Percentiles rank a stretch among this genome's conserved stretches.
Evolutionary conservation across 2,888 invertebrate species (phyloP).

Genomic region (Ectemnius cavifrons): DNA sequence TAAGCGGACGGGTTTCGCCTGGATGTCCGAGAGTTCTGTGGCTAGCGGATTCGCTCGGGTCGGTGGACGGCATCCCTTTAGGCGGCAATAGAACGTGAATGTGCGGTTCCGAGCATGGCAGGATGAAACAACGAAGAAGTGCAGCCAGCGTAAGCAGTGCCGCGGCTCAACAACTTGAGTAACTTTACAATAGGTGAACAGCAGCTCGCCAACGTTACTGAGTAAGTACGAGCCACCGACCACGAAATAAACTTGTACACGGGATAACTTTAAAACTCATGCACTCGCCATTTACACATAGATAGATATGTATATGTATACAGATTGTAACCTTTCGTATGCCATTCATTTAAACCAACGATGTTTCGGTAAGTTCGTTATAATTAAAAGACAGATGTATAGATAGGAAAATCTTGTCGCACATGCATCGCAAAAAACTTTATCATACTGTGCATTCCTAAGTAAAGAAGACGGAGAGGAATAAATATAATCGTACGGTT

Average conservation of each 20-base stretch:
- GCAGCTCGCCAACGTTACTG: conserved; percentile 28
- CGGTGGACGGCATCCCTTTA: conserved; percentile 23
- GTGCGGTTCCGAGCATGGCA: conserved; percentile 37
- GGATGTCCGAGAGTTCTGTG: conserved; percentile 7
- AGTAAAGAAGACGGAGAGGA: no score
- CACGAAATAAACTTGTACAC: conserved; percentile 67
- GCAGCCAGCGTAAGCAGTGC: conserved; percentile 11
- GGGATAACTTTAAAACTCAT: conserved; percentile 72
- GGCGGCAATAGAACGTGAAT: conserved; percentile 39
- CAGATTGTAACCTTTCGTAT: conserved; percentile 35
- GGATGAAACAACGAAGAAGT: conserved; percentile 5
- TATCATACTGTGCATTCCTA: no score
- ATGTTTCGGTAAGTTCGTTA: no score
- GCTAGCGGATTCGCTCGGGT: background rate
- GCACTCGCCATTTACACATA: conserved; percentile 49
- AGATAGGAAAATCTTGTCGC: no score
- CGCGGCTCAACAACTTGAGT: conserved; percentile 58
- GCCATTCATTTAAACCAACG: no score
- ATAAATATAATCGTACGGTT: no score
- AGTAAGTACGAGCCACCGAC: conserved; percentile 12
- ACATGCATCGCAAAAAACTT: no score
- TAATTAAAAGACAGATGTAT: no score
- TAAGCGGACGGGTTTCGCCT: background rate
- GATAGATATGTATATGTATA: conserved; percentile 47
- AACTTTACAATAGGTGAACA: conserved; percentile 68